These are phyloP conservation scores for Diaphora mendica DNA, from an alignment of 2,888 invertebrate species.

Conservation along the genomic window DNA sequence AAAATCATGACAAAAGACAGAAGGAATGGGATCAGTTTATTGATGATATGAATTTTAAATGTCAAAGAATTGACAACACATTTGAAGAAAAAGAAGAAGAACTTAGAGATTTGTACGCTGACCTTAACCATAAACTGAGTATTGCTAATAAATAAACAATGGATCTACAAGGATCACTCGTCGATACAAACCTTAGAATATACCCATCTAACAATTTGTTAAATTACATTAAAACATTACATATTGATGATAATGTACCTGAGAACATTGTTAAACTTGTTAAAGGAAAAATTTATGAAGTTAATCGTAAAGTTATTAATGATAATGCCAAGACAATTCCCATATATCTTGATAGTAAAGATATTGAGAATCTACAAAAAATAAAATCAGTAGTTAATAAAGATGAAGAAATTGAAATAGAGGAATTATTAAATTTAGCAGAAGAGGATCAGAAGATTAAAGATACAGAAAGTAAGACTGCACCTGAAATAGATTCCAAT, in stretches of 20 bases:
- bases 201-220: constrained; percentile 87
- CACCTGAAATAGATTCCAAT: constrained; percentile 23
- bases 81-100: constrained; percentile 93
- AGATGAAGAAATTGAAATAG: constrained; percentile 24
- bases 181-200: constrained; percentile 88
- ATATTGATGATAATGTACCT: constrained; percentile 81
- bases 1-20: constrained; percentile 71
- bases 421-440: constrained; percentile 23
- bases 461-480: constrained; percentile 1
- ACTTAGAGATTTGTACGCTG: constrained; percentile 90
- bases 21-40: constrained; percentile 91
- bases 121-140: constrained; percentile 91
- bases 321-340: constrained; percentile 46
- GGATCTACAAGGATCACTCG: constrained; percentile 87
- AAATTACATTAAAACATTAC: constrained; percentile 83
- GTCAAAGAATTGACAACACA: constrained; percentile 91
- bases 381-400: constrained; percentile 55
- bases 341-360: constrained; percentile 59
- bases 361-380: constrained; percentile 65
- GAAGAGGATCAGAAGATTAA: constrained; percentile 18
- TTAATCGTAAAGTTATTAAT: constrained; percentile 37
- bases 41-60: constrained; percentile 92
- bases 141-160: constrained; percentile 81
- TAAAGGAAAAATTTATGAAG: constrained; percentile 50
- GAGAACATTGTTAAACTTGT: constrained; percentile 77